These are phyloP conservation scores for Aviceda subcristata DNA, from an alignment of 2,113 vertebrate genomes.

Conservation along the genomic window DNA sequence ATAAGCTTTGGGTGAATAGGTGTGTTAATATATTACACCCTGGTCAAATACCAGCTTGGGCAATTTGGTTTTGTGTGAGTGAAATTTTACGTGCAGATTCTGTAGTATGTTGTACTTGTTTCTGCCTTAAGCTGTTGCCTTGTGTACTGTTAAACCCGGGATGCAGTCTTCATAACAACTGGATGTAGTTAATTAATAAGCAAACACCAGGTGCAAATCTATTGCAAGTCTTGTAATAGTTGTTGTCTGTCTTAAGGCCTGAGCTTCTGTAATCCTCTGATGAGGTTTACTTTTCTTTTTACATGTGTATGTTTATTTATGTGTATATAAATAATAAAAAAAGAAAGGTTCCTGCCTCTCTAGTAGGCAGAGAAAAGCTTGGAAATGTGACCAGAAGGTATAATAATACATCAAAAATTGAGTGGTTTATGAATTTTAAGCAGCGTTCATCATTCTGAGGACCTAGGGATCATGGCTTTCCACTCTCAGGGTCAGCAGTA, in stretches of 20 bases:
- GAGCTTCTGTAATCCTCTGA: not conserved
- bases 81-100: not conserved
- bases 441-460: not conserved
- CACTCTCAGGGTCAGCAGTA: not conserved
- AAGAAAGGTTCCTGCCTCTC: not conserved
- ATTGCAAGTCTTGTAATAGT: not conserved
- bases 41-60: not conserved
- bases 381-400: not conserved
- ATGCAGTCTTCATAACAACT: not conserved
- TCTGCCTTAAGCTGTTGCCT: not conserved
- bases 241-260: not conserved
- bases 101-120: not conserved
- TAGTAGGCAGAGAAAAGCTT: not conserved
- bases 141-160: not conserved
- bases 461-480: not conserved
- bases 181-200: not conserved
- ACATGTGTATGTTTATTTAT: not conserved
- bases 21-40: not conserved
- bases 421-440: conserved; percentile 14
- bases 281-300: not conserved
- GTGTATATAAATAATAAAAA: not conserved
- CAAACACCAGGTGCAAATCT: not conserved
- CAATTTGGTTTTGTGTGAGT: not conserved
- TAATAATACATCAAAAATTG: not conserved
- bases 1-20: not conserved